phyloP scores from a whole-genome alignment of 2,113 vertebrate genomes.

The Ariopsis seemanni region DNA sequence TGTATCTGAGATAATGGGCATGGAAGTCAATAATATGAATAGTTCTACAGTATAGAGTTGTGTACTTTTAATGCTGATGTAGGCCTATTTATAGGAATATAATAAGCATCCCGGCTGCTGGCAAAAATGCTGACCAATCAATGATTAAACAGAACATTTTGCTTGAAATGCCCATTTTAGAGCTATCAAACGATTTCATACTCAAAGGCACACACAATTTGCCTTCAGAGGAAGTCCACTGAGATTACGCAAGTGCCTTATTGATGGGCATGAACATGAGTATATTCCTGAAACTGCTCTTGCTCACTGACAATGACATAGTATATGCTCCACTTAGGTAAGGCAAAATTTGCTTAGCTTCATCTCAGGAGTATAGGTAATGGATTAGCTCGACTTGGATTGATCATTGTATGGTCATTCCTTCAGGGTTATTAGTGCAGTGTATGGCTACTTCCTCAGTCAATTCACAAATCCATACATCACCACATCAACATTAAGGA shows the following conservation, averaged over 20 bases:
- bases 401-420: neutral
- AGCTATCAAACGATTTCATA: conserved; percentile 1
- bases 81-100: neutral
- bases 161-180: neutral
- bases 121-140: conserved; percentile 15
- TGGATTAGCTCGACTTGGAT: neutral
- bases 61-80: conserved; percentile 19
- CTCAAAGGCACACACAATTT: neutral
- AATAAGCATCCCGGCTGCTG: neutral
- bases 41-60: neutral
- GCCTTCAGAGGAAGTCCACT: neutral
- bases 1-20: neutral
- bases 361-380: neutral
- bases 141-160: conserved; percentile 17
- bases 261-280: neutral
- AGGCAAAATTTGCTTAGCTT: neutral
- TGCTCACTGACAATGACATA: neutral
- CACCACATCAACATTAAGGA: neutral
- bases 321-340: neutral
- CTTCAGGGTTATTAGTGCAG: neutral
- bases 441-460: neutral
- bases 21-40: neutral
- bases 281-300: neutral
- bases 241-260: neutral
- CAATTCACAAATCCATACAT: neutral